Evolutionary conservation across 2,888 invertebrate genomes (phyloP), one percentile per base, ranked within the genome.

Genomic region (Agapostemon virescens): DNA sequence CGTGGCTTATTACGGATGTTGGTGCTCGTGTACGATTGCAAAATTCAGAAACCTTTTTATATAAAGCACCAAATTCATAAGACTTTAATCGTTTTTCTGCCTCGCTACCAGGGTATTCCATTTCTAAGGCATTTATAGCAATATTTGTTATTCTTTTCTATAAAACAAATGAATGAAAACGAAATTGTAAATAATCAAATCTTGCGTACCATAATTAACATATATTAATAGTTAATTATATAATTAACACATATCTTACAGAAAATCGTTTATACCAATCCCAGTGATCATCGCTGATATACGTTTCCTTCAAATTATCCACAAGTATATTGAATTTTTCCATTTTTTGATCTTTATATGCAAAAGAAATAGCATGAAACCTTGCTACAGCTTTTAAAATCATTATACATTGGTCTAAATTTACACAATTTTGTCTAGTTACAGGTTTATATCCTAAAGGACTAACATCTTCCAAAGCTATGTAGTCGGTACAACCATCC

Each of bases 1-100:
- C 96, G 78, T 96, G 96, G 0, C 94, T 95, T 40, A 96, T 94
- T 0, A 95, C 95, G 0, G 94, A 91, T 40, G 93, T 91, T 58
- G 90, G 89, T 3, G 87, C 88, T n/a, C 94, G 92, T 33, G 93
- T 92, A 91, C 40, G 63, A 0, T 90, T 85, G 0, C 93, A 93
- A 0, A 94, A 93, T 17, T 92, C 90, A 1, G 93, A 91, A 91
- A 94, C 92, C 68, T 93, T 94, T 72, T 93, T 93, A 64, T 94
- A 94, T 0, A 94, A 90, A 40, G 94, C 94, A 0, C 94, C 94
- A 0, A 93, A 92, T 6, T 94, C 92, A 76, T 95, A 95, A 45
- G 94, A 91, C 69, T 93, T 94, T 0, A 95, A 92, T 86, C 95
- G 94, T 1, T 94, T 93, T 69, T 94, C 93, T 76, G 95, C 96